Base-by-base conservation (phyloP, 1,140 invertebrate genomes). In the Drosophila pachea region DNA sequence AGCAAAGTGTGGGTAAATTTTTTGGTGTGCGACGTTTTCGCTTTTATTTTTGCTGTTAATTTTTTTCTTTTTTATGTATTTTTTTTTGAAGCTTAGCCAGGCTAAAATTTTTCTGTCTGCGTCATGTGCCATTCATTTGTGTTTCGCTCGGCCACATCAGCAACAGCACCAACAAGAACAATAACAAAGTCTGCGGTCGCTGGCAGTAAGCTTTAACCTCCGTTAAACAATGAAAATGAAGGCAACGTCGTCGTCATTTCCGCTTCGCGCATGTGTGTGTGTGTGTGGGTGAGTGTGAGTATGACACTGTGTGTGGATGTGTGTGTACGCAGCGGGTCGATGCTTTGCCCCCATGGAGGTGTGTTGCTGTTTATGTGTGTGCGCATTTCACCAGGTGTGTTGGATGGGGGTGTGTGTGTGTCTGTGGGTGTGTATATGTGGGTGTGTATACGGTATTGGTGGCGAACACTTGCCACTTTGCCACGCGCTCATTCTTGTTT, bases 121-220 rank as follows among this genome's bases (percentile, higher is more conserved):
- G 76, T 86, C 79, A 84, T 74, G 73, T 65, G 73, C 75, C 73
- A 82, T 81, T 81, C 77, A 81, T 72, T 72, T 72, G 65, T 45
- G 67, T 71, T 78, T 82, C 59, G 74, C 49, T 68, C 54, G 60
- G 49, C 36, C 45, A 43, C 14, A 38, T 59, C 31, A 38, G 52
- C 63, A 62, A 52, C 61, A 65, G 60, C 56, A 68, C 40, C 35
- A 64, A 43, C 55, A 76, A 64, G 43, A 65, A 42, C 66, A 60
- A 29, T 12, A 61, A 11, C 16, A 50, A 65, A 53, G 53, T 70
- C 61, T 65, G 67, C 76, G 72, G 67, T 79, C 64, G 63, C 68
- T 77, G 68, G 68, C 76, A 69, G 76, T 73, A 60, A 68, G 65
- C 56, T 78, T 79, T 50, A 72, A 72, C 68, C 73, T 78, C 73